Evolutionary conservation across 2,797 vertebrate genomes (phyloP).

Genomic region (Emys orbicularis): DNA sequence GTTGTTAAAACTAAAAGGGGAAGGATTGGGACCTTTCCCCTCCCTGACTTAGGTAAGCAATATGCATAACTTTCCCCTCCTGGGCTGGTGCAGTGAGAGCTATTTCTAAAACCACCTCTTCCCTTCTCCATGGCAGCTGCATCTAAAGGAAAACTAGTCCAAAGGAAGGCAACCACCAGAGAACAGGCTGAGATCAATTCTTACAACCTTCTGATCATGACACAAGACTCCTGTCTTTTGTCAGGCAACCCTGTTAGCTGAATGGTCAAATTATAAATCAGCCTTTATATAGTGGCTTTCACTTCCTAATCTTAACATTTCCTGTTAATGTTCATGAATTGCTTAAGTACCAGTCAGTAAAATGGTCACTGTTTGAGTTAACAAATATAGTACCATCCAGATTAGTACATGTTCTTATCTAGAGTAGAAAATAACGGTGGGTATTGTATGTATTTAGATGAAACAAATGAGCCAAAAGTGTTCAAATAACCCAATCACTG

Average conservation of each 20-base stretch:
- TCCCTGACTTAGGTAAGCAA: neutral
- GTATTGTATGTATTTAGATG: too few relatives aligned
- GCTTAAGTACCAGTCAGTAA: neutral
- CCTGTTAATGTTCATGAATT: too few relatives aligned
- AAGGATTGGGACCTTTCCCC: neutral
- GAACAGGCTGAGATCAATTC: neutral
- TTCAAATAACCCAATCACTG: neutral
- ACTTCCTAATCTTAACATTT: neutral
- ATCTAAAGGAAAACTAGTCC: neutral
- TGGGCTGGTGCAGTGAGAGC: neutral
- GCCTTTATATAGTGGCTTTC: neutral
- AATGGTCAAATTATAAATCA: conserved; percentile 4
- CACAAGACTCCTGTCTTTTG: neutral
- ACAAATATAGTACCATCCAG: conserved; percentile 9
- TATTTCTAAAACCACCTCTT: too few relatives aligned
- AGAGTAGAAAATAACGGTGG: conserved; percentile 16
- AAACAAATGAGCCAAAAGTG: neutral
- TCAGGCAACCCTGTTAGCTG: neutral
- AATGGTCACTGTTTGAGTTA: conserved; percentile 38
- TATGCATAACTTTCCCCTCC: neutral
- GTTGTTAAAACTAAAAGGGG: neutral
- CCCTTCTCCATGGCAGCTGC: neutral
- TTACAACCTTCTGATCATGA: neutral
- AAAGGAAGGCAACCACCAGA: neutral
- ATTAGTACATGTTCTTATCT: neutral